These are phyloP conservation scores for Lordiphosa stackelbergi DNA, from an alignment of 1,140 invertebrate species.

Conservation along the genomic window DNA sequence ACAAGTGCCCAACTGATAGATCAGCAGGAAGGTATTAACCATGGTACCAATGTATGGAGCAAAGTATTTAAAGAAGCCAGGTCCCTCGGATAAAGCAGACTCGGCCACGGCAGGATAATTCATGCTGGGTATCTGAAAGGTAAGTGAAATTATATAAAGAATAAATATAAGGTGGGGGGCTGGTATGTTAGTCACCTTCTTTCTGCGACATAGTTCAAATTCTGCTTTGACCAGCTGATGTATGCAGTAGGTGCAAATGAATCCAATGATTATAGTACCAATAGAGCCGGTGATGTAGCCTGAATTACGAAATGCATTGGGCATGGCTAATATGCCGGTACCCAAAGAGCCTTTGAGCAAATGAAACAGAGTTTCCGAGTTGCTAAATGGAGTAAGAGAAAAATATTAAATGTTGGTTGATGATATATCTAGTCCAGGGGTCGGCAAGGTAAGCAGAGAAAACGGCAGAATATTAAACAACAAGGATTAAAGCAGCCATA, in stretches of 20 bases:
- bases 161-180: not conserved
- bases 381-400: slow-evolving; percentile 78
- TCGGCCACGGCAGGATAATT: slow-evolving; percentile 85
- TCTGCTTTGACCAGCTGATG: slow-evolving; percentile 84
- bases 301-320: slow-evolving; percentile 87
- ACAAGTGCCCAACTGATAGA: slow-evolving; percentile 92
- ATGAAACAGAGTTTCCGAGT: slow-evolving; percentile 88
- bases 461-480: too few species aligned
- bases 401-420: not conserved
- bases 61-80: slow-evolving; percentile 79
- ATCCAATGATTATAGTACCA: slow-evolving; percentile 84
- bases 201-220: slow-evolving; percentile 84
- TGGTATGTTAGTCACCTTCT: slow-evolving; percentile 54
- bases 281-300: slow-evolving; percentile 84
- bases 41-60: slow-evolving; percentile 82
- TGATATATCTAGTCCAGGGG: not conserved
- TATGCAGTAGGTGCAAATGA: slow-evolving; percentile 89
- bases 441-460: too few species aligned
- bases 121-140: slow-evolving; percentile 80
- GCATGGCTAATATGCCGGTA: slow-evolving; percentile 94
- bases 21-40: slow-evolving; percentile 84
- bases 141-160: not conserved
- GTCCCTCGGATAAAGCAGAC: slow-evolving; percentile 84
- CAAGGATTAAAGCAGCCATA: too few species aligned
- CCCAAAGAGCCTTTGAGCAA: slow-evolving; percentile 91